Evolutionary conservation across 1,140 invertebrate genomes (phyloP), one percentile per base, ranked within the genome.

Genomic region (Nebria ingens): DNA sequence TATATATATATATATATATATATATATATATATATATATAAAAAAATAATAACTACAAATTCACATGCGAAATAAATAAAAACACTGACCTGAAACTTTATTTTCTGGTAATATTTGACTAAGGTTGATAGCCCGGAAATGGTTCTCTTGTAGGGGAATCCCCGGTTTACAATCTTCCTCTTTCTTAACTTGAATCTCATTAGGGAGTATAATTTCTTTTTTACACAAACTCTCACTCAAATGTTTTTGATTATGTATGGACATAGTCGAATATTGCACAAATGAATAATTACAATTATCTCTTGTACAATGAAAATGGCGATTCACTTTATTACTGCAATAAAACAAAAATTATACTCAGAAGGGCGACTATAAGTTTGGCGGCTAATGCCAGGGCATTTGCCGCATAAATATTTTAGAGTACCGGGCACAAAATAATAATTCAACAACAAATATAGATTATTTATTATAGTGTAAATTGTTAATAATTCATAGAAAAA

Each of bases 251-350:
- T 88, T 83, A 65, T 91, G 89, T 50, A 82, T 70, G 2, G 76
- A 72, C 84, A 90, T 89, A 0, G 81, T 81, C 4, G 82, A 80
- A 64, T 85, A 85, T 22, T 85, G 73, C 0, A 88, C 81, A 66
- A 89, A 91, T 1, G 82, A 83, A 60, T 85, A 89, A 56, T 84
- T 83, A 68, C 86, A 89, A 54, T 80, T 80, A 0, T 81, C 77
- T 56, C 84, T 69, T 0, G 82, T 80, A 63, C 88, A 91, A 65
- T 91, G 87, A 68, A 86, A 91, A 67, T 91, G 88, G 9, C 83
- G 73, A 60, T 83, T 86, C 1, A 81, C 70, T 55, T 82, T 79
- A 65, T 87, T 87, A 62, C 83, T 85, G 62, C n/a, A n/a, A n/a
- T 34, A 34, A 34, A 34, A n/a, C n/a, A 34, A 34, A 34, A n/a